Base-by-base conservation (phyloP, 2,888 invertebrate species). In the Sylvicola fuscatus region DNA sequence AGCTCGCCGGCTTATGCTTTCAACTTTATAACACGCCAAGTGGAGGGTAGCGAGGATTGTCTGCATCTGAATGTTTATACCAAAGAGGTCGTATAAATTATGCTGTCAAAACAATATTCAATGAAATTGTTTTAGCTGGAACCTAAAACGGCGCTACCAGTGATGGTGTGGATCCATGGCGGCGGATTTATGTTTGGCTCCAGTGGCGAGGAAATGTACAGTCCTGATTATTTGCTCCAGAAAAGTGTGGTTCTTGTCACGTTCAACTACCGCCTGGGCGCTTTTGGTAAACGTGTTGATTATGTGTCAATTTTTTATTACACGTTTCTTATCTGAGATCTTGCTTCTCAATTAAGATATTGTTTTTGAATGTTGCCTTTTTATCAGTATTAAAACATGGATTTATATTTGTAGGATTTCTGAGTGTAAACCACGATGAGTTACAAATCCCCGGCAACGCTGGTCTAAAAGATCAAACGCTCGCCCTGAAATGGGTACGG, bases 31-130 rank as follows among this genome's bases (percentile, higher is more conserved):
- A 47, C 49, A 27, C 43, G 51, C 10, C 53, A 56, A 40, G 48
- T 50, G 33, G 49, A 60, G 7, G 67, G 67, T 21, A 50, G 54
- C 2, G 68, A 68, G 47, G 64, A 68, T 45, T 68, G 67, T 40
- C 45, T 66, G 3, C 61, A 62, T 44, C 43, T 67, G n/a, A 66
- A 66, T 48, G 60, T 67, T 0, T 58, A 49, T 27, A 52, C 52
- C 7, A 54, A 50, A 37, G 47, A 53, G 40, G 58, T 46, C 8
- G 4, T 21, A 21, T 4, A 21, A 8, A 21, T 21, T 21, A 6
- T 8, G 21, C 8, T 21, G 8, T n/a, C 21, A 21, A 6, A 21
- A 6, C 4, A 21, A 21, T 21, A 21, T 4, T 8, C 8, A 21
- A 21, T n/a, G n/a, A 21, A 21, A 6, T 4, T 21, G 21, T 21